Evolutionary conservation across 2,113 vertebrate species (phyloP).

Genomic region (Hucho hucho): DNA sequence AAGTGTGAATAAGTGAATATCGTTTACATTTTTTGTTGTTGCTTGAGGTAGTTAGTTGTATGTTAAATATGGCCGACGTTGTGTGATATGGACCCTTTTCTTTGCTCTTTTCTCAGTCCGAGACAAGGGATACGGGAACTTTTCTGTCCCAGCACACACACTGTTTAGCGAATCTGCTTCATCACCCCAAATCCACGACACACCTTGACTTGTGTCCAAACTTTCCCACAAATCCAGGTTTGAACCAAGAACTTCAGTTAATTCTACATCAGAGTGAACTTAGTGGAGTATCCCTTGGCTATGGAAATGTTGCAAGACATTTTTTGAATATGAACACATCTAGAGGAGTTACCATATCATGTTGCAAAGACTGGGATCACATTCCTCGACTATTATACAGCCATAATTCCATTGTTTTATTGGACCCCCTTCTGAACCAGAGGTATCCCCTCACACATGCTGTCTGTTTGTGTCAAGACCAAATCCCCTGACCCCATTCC

Average conservation of each 20-base stretch:
- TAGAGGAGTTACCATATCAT: slow-evolving; percentile 18
- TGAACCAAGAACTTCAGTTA: slow-evolving; percentile 8
- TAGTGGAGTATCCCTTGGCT: neutral
- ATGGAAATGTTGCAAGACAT: slow-evolving; percentile 21
- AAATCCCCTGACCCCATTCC: slow-evolving; percentile 69
- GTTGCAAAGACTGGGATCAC: slow-evolving; percentile 4
- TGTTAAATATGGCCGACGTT: slow-evolving; percentile 52
- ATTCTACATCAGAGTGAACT: neutral
- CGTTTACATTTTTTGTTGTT: slow-evolving; percentile 37
- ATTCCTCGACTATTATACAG: neutral
- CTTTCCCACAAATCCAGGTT: slow-evolving; percentile 10
- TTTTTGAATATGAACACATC: slow-evolving; percentile 8
- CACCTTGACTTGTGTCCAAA: slow-evolving; percentile 29
- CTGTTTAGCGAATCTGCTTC: slow-evolving; percentile 16
- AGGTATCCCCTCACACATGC: slow-evolving; percentile 20
- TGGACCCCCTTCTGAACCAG: slow-evolving; percentile 29
- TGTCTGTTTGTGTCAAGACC: slow-evolving; percentile 30
- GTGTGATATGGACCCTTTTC: slow-evolving; percentile 52
- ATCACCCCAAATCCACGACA: slow-evolving; percentile 11
- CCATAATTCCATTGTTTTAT: slow-evolving; percentile 30
- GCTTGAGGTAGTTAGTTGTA: slow-evolving; percentile 32
- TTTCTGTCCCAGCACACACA: slow-evolving; percentile 32
- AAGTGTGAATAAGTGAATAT: neutral
- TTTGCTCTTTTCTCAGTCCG: slow-evolving; percentile 44
- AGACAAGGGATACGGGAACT: slow-evolving; percentile 50